Evolutionary conservation across 2,797 vertebrate species (phyloP).

Genomic region (Loriculus beryllinus): DNA sequence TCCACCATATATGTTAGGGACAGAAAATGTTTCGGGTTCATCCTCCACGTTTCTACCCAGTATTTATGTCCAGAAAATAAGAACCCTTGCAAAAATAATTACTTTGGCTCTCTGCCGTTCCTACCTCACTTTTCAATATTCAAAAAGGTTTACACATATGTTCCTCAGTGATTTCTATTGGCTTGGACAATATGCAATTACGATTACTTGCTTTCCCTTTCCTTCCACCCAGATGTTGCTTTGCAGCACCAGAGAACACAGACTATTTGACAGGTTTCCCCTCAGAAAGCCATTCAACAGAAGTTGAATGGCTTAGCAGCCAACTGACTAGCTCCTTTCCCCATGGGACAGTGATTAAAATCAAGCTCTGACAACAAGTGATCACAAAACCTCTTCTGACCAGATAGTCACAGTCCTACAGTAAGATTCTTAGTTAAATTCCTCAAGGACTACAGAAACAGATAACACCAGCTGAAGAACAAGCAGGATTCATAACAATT

Average conservation of each 20-base stretch:
- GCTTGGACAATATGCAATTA: neutral
- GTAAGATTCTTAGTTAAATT: constrained; percentile 8
- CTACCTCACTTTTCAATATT: constrained; percentile 46
- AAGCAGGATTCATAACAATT: neutral
- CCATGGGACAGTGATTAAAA: neutral
- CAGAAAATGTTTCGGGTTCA: constrained; percentile 19
- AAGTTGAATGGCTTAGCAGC: neutral
- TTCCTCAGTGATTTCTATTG: constrained; percentile 1
- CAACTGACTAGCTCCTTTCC: neutral
- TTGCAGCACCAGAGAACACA: constrained; percentile 15
- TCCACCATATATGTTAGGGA: neutral
- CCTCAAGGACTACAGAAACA: neutral
- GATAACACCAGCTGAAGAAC: neutral
- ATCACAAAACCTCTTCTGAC: constrained; percentile 10
- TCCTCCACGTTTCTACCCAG: neutral
- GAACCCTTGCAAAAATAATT: constrained; percentile 16
- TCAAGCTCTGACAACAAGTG: constrained; percentile 20
- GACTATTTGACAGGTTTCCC: constrained; percentile 23
- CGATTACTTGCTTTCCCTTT: neutral
- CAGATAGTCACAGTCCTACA: neutral
- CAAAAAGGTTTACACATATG: constrained; percentile 41
- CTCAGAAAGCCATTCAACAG: neutral
- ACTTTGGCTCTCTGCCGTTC: constrained; percentile 44
- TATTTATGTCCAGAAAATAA: constrained; percentile 41
- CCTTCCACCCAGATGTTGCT: constrained; percentile 24